phyloP scores from a whole-genome alignment of 2,113 vertebrate species.

The Melanocharis versteri region DNA sequence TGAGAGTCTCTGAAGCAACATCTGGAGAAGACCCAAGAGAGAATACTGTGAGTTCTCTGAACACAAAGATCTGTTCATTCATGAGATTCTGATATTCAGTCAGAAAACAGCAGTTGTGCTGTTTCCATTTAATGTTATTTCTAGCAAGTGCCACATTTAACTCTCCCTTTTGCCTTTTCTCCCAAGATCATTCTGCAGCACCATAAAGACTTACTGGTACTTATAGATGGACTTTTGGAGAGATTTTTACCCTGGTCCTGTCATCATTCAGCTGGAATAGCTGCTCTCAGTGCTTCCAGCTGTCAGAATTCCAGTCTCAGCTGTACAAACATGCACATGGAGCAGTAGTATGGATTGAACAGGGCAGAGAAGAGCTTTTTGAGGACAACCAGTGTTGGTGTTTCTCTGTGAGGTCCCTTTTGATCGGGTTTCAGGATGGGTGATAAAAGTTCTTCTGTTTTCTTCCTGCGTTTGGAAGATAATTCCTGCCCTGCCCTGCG shows the following conservation, averaged over 20 bases:
- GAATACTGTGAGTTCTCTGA: conserved; percentile 2
- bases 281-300: neutral
- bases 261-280: neutral
- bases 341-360: neutral
- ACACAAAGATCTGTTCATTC: neutral
- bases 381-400: neutral
- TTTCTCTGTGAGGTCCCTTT: neutral
- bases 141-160: neutral
- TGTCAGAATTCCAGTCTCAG: neutral
- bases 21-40: conserved; percentile 28
- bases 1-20: conserved; percentile 13
- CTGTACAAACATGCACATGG: neutral
- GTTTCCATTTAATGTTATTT: neutral
- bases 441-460: neutral
- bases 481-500: neutral
- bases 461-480: neutral
- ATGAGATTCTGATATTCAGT: neutral
- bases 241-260: neutral
- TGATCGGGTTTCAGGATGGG: neutral
- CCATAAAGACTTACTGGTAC: neutral
- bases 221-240: neutral
- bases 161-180: neutral
- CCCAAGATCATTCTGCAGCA: neutral
- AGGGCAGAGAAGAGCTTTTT: neutral
- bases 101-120: neutral